phyloP scores from a whole-genome alignment of 2,888 invertebrate species.

The Candidula unifasciata region DNA sequence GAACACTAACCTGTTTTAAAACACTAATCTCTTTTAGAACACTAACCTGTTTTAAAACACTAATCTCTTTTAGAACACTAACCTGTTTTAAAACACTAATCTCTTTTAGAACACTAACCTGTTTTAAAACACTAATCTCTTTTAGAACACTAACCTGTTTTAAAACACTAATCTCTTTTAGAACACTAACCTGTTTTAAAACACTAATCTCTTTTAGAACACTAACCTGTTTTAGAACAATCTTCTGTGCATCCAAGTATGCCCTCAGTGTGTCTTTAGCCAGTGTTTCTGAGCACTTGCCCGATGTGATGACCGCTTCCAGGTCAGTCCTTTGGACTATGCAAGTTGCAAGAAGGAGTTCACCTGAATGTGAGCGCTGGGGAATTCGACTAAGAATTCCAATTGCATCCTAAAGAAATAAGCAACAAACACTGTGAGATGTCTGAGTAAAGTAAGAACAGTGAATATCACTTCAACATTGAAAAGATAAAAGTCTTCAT shows the following conservation, averaged over 20 bases:
- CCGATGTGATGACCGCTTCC: conserved; percentile 60
- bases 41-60: too few species aligned
- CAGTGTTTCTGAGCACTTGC: conserved; percentile 59
- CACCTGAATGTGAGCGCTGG: conserved; percentile 64
- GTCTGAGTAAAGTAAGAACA: too few species aligned
- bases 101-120: too few species aligned
- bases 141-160: too few species aligned
- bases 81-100: too few species aligned
- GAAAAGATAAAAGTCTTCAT: too few species aligned
- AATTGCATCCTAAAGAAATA: conserved; percentile 62
- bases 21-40: too few species aligned
- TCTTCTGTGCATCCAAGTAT: conserved; percentile 68
- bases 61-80: too few species aligned
- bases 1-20: too few species aligned
- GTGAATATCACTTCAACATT: too few species aligned
- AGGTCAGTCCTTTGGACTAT: conserved; percentile 68
- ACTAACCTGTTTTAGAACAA: conserved; percentile 68
- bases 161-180: too few species aligned
- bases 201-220: neutral
- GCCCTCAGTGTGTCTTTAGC: conserved; percentile 64
- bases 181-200: neutral
- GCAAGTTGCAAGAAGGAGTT: conserved; percentile 62
- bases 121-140: too few species aligned
- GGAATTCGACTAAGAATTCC: conserved; percentile 59
- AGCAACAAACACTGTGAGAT: neutral